Conservation (phyloP, 2,113 vertebrate genomes). For the Nyctereutes procyonoides region DNA sequence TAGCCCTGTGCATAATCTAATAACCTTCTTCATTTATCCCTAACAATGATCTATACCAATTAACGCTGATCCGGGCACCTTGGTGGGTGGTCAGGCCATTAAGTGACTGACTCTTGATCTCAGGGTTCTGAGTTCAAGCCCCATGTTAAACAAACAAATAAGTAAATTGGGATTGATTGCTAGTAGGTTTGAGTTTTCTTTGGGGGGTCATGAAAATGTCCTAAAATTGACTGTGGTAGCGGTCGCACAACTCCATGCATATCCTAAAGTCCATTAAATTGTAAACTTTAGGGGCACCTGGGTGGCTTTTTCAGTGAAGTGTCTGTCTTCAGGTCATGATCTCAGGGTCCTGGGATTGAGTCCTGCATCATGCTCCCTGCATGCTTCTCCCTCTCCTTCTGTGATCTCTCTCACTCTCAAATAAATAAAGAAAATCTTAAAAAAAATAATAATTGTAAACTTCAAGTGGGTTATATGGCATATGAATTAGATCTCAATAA, state of each 20-base stretch:
- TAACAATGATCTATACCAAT: background rate
- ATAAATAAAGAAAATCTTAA: too few relatives aligned
- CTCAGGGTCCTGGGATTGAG: too few relatives aligned
- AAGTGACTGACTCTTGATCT: too few relatives aligned
- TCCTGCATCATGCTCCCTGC: too few relatives aligned
- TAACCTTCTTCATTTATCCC: background rate
- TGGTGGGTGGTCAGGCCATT: too few relatives aligned
- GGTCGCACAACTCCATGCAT: background rate
- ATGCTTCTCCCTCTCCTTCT: too few relatives aligned
- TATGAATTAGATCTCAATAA: background rate
- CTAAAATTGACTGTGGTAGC: background rate
- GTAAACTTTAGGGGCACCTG: background rate
- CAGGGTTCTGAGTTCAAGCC: too few relatives aligned
- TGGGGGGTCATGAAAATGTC: background rate
- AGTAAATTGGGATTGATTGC: background rate
- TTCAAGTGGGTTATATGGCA: background rate
- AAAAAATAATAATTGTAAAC: too few relatives aligned
- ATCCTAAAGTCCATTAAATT: background rate
- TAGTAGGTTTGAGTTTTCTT: background rate
- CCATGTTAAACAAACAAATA: too few relatives aligned
- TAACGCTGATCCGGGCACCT: background rate
- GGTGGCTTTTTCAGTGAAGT: too few relatives aligned
- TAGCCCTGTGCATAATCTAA: background rate
- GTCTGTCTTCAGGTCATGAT: too few relatives aligned
- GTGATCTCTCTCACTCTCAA: too few relatives aligned